Conservation (phyloP, 2,888 invertebrate species). For the Nomada flava region DNA sequence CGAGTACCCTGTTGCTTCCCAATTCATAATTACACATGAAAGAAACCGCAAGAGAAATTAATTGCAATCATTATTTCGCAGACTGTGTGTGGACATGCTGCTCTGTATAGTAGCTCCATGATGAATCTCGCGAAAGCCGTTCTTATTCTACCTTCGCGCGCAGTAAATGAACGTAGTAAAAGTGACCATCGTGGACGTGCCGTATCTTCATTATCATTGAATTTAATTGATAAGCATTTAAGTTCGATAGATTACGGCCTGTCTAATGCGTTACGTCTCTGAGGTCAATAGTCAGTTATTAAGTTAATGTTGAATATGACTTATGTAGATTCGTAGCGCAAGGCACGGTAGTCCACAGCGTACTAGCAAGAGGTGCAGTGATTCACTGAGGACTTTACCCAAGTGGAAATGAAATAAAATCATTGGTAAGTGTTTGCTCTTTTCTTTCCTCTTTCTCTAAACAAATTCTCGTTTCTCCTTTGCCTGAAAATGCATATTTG, state of each 20-base stretch:
- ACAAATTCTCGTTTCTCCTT: too few species aligned
- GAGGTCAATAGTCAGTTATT: slow-evolving; percentile 42
- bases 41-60: slow-evolving; percentile 52
- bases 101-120: not conserved
- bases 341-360: slow-evolving; percentile 7
- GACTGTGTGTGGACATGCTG: not conserved
- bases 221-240: slow-evolving; percentile 47
- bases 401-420: not conserved
- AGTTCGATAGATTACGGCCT: slow-evolving; percentile 34
- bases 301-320: slow-evolving; percentile 25
- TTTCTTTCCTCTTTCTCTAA: too few species aligned
- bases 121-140: not conserved
- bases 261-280: slow-evolving; percentile 30
- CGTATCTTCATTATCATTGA: slow-evolving; percentile 41
- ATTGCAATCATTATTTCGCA: slow-evolving; percentile 32
- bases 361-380: not conserved
- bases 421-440: slow-evolving; percentile 16
- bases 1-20: not conserved
- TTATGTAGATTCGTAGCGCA: slow-evolving; percentile 17
- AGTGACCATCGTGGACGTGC: not conserved
- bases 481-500: too few species aligned
- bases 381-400: not conserved
- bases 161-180: not conserved
- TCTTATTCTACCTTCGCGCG: not conserved
- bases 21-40: slow-evolving; percentile 43